Evolutionary conservation across 2,797 vertebrate species (phyloP).

Genomic region (Gadopsis bispinosus): DNA sequence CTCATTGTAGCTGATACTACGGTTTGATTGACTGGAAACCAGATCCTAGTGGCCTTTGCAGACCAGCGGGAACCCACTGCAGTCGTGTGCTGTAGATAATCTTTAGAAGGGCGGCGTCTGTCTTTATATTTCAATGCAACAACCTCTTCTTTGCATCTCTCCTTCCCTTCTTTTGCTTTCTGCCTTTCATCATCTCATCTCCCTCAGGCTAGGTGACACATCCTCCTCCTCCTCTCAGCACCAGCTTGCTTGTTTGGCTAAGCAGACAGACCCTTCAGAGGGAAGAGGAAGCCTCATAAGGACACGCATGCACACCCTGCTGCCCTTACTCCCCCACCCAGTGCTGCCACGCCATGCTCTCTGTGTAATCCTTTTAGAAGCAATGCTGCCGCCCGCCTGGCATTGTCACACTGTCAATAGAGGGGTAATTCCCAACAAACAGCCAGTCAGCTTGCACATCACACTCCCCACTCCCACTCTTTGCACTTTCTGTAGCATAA

Average conservation of each 20-base stretch:
- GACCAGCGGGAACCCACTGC: slow-evolving; percentile 6
- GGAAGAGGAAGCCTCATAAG: slow-evolving; percentile 48
- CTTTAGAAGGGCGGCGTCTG: slow-evolving; percentile 25
- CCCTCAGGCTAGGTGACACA: slow-evolving; percentile 62
- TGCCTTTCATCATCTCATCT: slow-evolving; percentile 54
- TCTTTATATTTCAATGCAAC: slow-evolving; percentile 24
- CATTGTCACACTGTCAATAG: slow-evolving; percentile 77
- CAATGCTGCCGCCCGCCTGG: slow-evolving; percentile 58
- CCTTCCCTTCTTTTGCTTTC: slow-evolving; percentile 8
- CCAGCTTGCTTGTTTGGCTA: slow-evolving; percentile 53
- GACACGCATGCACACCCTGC: slow-evolving; percentile 55
- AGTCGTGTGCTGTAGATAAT: slow-evolving; percentile 23
- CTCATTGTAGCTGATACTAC: slow-evolving; percentile 10
- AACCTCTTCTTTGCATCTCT: slow-evolving; percentile 43
- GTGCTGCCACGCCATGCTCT: slow-evolving; percentile 63
- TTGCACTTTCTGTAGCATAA: slow-evolving; percentile 32
- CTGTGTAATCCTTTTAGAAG: slow-evolving; percentile 82
- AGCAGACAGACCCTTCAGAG: slow-evolving; percentile 27
- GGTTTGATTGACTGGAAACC: slow-evolving; percentile 22
- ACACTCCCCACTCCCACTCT: slow-evolving; percentile 39
- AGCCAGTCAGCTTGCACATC: slow-evolving; percentile 45
- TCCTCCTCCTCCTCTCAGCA: slow-evolving; percentile 46
- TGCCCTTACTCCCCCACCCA: slow-evolving; percentile 51
- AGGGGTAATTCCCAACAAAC: slow-evolving; percentile 76
- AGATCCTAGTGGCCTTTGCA: slow-evolving; percentile 32